Percentiles rank a stretch among this genome's conserved stretches.
phyloP scores from a whole-genome alignment of 2,113 vertebrate genomes.

The Atractosteus spatula region DNA sequence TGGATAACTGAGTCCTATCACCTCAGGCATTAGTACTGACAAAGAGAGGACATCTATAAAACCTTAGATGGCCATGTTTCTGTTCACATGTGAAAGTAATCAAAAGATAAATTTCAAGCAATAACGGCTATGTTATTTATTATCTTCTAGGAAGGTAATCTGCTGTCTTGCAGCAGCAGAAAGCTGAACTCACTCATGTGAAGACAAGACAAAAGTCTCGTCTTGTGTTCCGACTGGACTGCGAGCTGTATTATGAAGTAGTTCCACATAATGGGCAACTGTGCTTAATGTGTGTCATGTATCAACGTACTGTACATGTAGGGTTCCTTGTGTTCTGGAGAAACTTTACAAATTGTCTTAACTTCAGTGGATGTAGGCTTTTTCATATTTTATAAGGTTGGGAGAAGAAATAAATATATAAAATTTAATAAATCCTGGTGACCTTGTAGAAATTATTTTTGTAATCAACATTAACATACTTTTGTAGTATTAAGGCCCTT shows the following conservation, averaged over 20 bases:
- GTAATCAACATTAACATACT: too few species aligned
- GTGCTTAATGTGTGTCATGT: too few species aligned
- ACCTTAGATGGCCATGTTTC: constrained; percentile 19
- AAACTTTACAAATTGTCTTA: too few species aligned
- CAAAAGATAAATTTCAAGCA: constrained; percentile 27
- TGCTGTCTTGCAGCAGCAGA: background rate
- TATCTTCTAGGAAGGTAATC: constrained; percentile 20
- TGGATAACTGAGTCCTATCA: constrained; percentile 3
- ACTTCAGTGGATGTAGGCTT: too few species aligned
- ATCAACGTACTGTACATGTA: too few species aligned
- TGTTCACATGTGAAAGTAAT: constrained; percentile 31
- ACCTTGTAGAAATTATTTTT: too few species aligned
- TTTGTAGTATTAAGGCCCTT: too few species aligned
- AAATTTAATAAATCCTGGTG: too few species aligned
- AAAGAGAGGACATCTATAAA: constrained; percentile 32
- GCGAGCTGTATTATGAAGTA: background rate
- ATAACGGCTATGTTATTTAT: constrained; percentile 23
- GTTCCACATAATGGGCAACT: too few species aligned
- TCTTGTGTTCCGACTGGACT: background rate
- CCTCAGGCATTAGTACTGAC: constrained; percentile 28
- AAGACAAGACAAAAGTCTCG: background rate
- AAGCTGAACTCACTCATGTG: background rate
- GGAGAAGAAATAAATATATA: too few species aligned
- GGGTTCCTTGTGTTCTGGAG: too few species aligned
- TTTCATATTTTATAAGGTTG: too few species aligned